Conservation (phyloP, 2,113 vertebrate genomes). For the Indicator maculatus region DNA sequence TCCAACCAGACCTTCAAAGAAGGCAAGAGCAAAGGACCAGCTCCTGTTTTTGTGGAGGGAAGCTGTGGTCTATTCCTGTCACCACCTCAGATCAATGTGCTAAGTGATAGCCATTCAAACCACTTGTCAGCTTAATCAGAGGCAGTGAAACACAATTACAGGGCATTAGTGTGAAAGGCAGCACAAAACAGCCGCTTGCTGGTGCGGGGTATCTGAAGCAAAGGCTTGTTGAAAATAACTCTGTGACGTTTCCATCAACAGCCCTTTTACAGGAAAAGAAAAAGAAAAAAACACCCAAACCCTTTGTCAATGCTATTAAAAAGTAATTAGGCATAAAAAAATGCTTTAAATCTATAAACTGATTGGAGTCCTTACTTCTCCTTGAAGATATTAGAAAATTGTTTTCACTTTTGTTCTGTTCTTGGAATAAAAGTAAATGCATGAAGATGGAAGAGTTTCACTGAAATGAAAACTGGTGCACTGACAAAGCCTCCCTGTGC, state of each 20-base stretch:
- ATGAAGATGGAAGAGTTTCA: background rate
- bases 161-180: constrained; percentile 76
- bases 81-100: constrained; percentile 77
- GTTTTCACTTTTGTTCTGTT: background rate
- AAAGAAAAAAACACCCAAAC: background rate
- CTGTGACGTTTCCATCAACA: constrained; percentile 62
- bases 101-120: constrained; percentile 82
- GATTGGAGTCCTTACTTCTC: constrained; percentile 65
- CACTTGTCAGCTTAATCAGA: constrained; percentile 83
- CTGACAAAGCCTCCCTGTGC: background rate
- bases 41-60: background rate
- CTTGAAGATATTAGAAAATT: constrained; percentile 20
- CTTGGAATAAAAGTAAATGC: background rate
- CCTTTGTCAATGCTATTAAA: constrained; percentile 62
- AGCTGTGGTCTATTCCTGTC: background rate
- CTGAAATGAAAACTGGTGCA: background rate
- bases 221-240: constrained; percentile 20
- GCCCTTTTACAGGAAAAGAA: background rate
- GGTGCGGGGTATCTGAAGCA: constrained; percentile 16
- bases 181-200: constrained; percentile 64
- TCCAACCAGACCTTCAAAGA: background rate
- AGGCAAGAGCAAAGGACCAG: background rate
- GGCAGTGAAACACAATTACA: constrained; percentile 79
- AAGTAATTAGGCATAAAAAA: constrained; percentile 65
- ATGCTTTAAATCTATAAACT: constrained; percentile 61